Evolutionary conservation across 2,888 invertebrate species (phyloP), one percentile per base, ranked within the genome.

Genomic region (Sycophila texana): DNA sequence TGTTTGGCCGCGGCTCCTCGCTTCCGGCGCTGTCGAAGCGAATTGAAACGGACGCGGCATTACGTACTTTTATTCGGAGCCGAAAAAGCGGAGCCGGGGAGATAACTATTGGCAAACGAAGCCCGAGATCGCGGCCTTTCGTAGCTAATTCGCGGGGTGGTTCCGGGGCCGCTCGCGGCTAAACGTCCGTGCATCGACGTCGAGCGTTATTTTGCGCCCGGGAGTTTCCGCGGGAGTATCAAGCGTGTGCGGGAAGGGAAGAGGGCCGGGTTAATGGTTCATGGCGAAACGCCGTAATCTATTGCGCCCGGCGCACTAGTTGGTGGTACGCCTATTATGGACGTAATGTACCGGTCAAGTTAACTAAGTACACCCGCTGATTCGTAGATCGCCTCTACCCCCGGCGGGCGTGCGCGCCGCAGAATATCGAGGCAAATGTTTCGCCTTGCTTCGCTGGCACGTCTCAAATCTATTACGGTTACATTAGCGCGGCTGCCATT

Each of bases 241-340:
- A 83, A 83, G 83, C 82, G 83, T 67, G 83, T 84, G 83, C 72
- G 73, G 39, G 55, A 55, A 20, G 83, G 82, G 76, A 83, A 82
- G 83, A 83, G 82, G 83, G 39, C 39, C 39, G 39, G 83, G 84
- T 84, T 85, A 87, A 87, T 87, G 86, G 85, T 84, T 86, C 84
- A 84, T 82, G 81, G 84, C 82, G 82, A 86, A 85, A 85, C 83
- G 83, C 83, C 83, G 80, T 84, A 85, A 86, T 87, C 84, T 85
- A 85, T 84, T 79, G 79, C 76, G 30, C 73, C 63, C 74, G 49
- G 83, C 83, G 84, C 83, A 73, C 79, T 80, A 78, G 84, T 80
- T 83, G 75, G 79, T 79, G 83, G 81, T 81, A 72, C 72, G 63
- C 81, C 82, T 82, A 83, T 81, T 82, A 81, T 82, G 79, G 79